Evolutionary conservation across 1,140 invertebrate species (phyloP), one percentile per base, ranked within the genome.

Genomic region (Mizuhopecten yessoensis): DNA sequence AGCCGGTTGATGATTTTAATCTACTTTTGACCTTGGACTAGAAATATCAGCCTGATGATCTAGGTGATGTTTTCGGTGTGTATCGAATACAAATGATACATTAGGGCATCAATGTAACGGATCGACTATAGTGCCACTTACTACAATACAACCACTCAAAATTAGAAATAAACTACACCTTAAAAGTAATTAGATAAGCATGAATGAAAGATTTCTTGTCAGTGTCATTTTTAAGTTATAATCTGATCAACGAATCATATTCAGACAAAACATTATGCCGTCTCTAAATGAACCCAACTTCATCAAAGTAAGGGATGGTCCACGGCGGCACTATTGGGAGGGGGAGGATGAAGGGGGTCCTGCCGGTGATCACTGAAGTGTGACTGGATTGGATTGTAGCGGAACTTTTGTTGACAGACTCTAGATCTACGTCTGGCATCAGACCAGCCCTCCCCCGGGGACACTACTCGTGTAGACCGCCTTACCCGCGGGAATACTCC

Each of bases 21-120:
- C 57, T 75, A 75, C 57, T 75, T 29, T 75, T 75, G 57, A 75
- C 57, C 57, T 75, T 75, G 57, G 57, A 75, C 57, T 75, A 75
- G 57, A n/a, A 29, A 75, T 75, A 75, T 75, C 57, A 29, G n/a
- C n/a, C 1, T 75, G 57, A 75, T 75, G n/a, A 75, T 75, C 57
- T 75, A 1, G 20, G n/a, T 75, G 57, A 75, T 75, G 29, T 75
- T 75, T 75, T 75, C 0, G 57, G 9, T 75, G 57, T 75, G 57
- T 75, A 75, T 75, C 57, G 23, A n/a, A 75, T 75, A 75, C 57
- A 75, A 75, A 75, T 75, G 57, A 29, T 75, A 75, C 57, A 75
- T 29, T 75, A 75, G 57, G n/a, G 57, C 57, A 75, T 75, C 57
- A 75, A 23, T 75, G n/a, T 29, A 29, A 0, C 23, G 1, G 42